phyloP scores from a whole-genome alignment of 2,113 vertebrate genomes.

The Ammodramus savannarum region DNA sequence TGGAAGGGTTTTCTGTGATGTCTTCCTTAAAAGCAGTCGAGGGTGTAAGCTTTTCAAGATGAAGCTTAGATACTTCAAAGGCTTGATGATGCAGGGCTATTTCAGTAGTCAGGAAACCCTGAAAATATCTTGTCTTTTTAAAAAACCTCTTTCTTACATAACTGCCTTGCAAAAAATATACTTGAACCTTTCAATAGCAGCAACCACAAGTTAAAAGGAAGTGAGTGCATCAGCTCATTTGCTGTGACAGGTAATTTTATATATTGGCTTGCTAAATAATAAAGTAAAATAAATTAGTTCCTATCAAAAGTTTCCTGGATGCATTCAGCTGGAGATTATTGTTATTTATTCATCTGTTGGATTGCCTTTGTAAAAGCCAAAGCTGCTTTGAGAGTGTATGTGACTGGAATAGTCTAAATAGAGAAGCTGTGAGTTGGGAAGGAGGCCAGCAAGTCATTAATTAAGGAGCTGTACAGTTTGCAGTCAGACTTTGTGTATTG shows the following conservation, averaged over 20 bases:
- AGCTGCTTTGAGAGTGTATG: neutral
- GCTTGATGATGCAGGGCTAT: neutral
- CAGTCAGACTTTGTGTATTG: neutral
- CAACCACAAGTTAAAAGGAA: slow-evolving; percentile 1
- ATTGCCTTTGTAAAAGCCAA: slow-evolving; percentile 42
- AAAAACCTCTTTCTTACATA: neutral
- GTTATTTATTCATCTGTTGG: slow-evolving; percentile 66
- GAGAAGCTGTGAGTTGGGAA: neutral
- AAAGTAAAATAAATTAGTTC: slow-evolving; percentile 57
- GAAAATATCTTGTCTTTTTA: neutral
- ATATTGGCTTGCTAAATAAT: slow-evolving; percentile 55
- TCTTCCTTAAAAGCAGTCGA: neutral
- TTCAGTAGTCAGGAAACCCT: neutral
- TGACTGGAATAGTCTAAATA: slow-evolving; percentile 48
- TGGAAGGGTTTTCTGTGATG: neutral
- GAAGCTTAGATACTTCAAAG: neutral
- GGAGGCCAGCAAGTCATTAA: slow-evolving; percentile 24
- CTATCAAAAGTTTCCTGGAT: slow-evolving; percentile 40
- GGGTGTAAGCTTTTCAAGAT: neutral
- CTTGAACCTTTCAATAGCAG: slow-evolving; percentile 3
- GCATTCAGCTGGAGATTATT: slow-evolving; percentile 24
- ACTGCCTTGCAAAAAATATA: neutral
- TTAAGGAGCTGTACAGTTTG: slow-evolving; percentile 17
- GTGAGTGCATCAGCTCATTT: slow-evolving; percentile 13
- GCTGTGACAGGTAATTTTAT: slow-evolving; percentile 11